Base-by-base conservation (phyloP, 1,140 invertebrate genomes). In the Anthonomus grandis region DNA sequence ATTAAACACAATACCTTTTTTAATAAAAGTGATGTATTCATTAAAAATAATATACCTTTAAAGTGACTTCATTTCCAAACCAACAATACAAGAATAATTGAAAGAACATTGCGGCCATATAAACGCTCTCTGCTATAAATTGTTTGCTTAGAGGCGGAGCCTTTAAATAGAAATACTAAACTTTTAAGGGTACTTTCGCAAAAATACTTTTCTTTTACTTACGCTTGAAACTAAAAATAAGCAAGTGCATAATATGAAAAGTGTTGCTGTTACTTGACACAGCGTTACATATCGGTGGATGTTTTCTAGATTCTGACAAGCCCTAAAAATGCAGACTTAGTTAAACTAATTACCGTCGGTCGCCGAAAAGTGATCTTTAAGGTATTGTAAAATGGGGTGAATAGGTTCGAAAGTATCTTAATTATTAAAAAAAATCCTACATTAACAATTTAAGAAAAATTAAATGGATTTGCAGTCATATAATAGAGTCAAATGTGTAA, bases 41-140 rank as follows among this genome's bases (percentile, higher is more conserved):
- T 12, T 41, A 10, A 41, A 15, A 8, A 15, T 24, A 47, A 50
- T 58, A 66, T 73, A 79, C 79, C 68, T 73, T 73, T 23, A 78
- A 66, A 4, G 78, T 80, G 1, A 81, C 73, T 65, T 81, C 76
- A 63, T 78, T 79, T n/a, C 79, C 79, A 54, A 76, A 81, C 78
- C 79, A 81, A 63, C 79, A 81, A 54, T 81, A 81, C 2, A 80
- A 62, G 46, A 75, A 75, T 18, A 81, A 66, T 52, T 81, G 75
- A 10, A 75, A 73, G 39, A 74, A 62, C 69, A 79, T 75, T 0
- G 75, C 72, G 17, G 74, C 57, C 69, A 76, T 73, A 47, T 78
- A 79, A 27, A 70, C 72, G 0, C 74, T 12, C 69, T 77, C 76
- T 0, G 74, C 75, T 42, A 69, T 70, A 58, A 79, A 78, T 57